A percentile compares a stretch with the other conserved stretches of the same genome.
Evolutionary conservation across 2,888 invertebrate species (phyloP).

Genomic region (Bimastos eiseni): DNA sequence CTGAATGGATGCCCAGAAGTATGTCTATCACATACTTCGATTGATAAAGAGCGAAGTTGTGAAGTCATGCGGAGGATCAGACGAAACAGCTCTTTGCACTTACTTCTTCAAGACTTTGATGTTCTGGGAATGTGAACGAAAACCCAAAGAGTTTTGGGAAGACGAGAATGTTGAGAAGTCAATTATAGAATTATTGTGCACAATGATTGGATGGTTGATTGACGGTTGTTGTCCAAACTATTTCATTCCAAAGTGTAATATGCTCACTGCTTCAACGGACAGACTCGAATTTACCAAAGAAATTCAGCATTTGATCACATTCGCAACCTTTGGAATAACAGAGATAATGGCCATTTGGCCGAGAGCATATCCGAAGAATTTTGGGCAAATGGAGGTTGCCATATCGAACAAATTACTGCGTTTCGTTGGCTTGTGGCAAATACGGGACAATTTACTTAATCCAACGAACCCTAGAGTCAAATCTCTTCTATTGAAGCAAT

Average conservation of each 20-base stretch:
- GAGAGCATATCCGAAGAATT: neutral
- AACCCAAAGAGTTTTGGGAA: constrained; percentile 7
- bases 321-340: neutral
- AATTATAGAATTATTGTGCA: neutral
- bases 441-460: neutral
- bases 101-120: constrained; percentile 31
- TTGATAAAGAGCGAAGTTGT: constrained; percentile 15
- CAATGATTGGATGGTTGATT: constrained; percentile 24
- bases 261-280: neutral
- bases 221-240: constrained; percentile 26
- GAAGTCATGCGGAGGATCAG: neutral
- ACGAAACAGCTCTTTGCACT: neutral
- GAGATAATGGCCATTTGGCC: neutral
- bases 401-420: neutral
- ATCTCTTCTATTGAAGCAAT: neutral
- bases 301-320: neutral
- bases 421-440: neutral
- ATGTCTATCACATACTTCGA: constrained; percentile 10
- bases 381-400: neutral
- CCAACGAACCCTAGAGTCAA: neutral
- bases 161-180: neutral
- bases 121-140: constrained; percentile 28
- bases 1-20: constrained; percentile 20
- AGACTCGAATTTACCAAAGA: neutral
- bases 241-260: constrained; percentile 25